These are phyloP conservation scores for Agonopterix arenella DNA, from an alignment of 2,888 invertebrate species.

Conservation along the genomic window DNA sequence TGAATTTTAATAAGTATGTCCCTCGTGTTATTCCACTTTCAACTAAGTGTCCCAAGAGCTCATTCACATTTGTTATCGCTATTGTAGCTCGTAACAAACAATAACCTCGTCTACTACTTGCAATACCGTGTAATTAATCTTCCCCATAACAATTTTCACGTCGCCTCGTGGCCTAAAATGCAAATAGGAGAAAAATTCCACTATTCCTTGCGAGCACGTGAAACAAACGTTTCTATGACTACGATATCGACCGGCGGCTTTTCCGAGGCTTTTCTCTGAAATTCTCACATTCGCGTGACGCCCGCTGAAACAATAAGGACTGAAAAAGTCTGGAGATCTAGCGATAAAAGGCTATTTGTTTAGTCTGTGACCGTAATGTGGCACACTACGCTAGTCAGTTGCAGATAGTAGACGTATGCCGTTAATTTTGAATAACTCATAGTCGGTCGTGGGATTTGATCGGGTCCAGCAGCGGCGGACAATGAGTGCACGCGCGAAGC, in stretches of 20 bases:
- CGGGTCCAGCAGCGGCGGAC: constrained; percentile 50
- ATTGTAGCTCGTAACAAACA: constrained; percentile 1
- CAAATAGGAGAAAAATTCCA: constrained; percentile 56
- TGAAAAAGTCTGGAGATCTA: constrained; percentile 28
- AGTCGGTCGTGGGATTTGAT: constrained; percentile 32
- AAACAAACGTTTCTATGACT: constrained; percentile 69
- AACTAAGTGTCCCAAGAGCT: constrained; percentile 16
- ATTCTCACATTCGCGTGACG: constrained; percentile 63
- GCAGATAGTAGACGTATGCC: constrained; percentile 25
- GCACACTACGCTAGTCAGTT: constrained; percentile 23
- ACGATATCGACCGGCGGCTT: constrained; percentile 72
- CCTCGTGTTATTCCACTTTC: constrained; percentile 14
- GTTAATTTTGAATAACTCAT: constrained; percentile 29
- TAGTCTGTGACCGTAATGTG: constrained; percentile 2
- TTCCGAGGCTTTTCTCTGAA: constrained; percentile 70
- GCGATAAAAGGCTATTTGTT: constrained; percentile 9
- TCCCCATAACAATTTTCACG: constrained; percentile 40
- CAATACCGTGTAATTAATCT: constrained; percentile 23
- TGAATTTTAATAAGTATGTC: constrained; percentile 16
- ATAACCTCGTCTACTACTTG: neutral
- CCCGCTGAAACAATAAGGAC: constrained; percentile 59
- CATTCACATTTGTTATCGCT: constrained; percentile 1
- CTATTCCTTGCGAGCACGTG: constrained; percentile 52
- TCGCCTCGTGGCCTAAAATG: constrained; percentile 65
- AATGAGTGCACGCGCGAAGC: constrained; percentile 67